A percentile compares a stretch with the other conserved stretches of the same genome.
These are phyloP conservation scores for Cerceris ruficornis DNA, from an alignment of 2,888 invertebrate genomes.

Conservation along the genomic window DNA sequence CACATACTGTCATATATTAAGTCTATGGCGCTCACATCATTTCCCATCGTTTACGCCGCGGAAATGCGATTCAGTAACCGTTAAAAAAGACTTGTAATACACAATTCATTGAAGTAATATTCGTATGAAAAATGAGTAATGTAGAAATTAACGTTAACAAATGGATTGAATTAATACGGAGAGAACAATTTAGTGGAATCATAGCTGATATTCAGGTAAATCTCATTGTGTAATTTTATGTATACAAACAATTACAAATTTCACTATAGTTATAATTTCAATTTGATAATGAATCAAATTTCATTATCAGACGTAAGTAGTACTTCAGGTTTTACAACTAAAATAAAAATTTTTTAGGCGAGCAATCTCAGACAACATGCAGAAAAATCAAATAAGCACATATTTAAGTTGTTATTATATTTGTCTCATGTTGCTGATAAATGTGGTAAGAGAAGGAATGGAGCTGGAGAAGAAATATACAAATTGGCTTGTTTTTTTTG, in stretches of 20 bases:
- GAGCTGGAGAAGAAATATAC: conserved; percentile 59
- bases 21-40: no score
- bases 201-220: conserved; percentile 53
- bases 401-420: conserved; percentile 69
- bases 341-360: conserved; percentile 56
- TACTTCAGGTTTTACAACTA: not conserved
- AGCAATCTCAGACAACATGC: not conserved
- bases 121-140: conserved; percentile 25
- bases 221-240: conserved; percentile 1
- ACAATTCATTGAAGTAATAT: conserved; percentile 26
- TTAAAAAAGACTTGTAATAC: not conserved
- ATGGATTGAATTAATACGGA: conserved; percentile 57
- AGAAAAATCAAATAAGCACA: conserved; percentile 49
- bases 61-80: no score
- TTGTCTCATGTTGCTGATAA: conserved; percentile 67
- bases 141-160: conserved; percentile 45
- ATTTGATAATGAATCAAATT: not conserved
- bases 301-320: not conserved
- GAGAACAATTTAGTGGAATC: conserved; percentile 39
- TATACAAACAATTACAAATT: not conserved
- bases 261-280: not conserved
- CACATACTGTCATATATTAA: no score
- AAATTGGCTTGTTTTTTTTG: conserved; percentile 64
- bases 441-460: conserved; percentile 51
- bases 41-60: no score